Evolutionary conservation across 2,888 invertebrate species (phyloP).

Genomic region (Clostera curtula): DNA sequence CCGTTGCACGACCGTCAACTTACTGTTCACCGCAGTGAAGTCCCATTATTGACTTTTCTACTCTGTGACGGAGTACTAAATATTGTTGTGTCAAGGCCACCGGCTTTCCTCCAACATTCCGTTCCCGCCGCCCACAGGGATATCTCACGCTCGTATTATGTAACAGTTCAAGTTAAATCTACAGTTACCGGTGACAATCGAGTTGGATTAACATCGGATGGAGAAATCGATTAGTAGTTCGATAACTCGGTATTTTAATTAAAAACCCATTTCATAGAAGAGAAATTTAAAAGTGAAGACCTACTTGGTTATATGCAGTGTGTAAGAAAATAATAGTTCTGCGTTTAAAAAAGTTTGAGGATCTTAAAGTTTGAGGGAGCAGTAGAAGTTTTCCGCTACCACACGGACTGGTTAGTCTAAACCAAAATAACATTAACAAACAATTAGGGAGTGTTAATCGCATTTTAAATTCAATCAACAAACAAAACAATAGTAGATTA

Average conservation of each 20-base stretch:
- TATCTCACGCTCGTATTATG: slow-evolving; percentile 66
- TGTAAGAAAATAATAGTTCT: too few relatives aligned
- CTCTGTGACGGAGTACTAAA: slow-evolving; percentile 54
- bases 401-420: too few relatives aligned
- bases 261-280: slow-evolving; percentile 8
- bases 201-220: too few relatives aligned
- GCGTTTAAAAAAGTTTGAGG: too few relatives aligned
- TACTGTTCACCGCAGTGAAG: slow-evolving; percentile 20
- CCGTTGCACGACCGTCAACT: slow-evolving; percentile 10
- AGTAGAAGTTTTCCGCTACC: too few relatives aligned
- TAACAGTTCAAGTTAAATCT: slow-evolving; percentile 55
- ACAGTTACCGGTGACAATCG: slow-evolving; percentile 58
- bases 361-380: too few relatives aligned
- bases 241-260: slow-evolving; percentile 8
- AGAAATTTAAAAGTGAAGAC: slow-evolving; percentile 7
- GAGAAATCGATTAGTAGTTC: too few relatives aligned
- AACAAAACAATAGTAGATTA: slow-evolving; percentile 21
- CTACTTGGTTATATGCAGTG: too few relatives aligned
- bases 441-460: slow-evolving; percentile 11
- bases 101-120: slow-evolving; percentile 72
- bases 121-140: slow-evolving; percentile 67
- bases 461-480: slow-evolving; percentile 10
- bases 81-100: slow-evolving; percentile 70
- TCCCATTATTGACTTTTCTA: slow-evolving; percentile 16
- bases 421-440: slow-evolving; percentile 13